A percentile compares a stretch with the other conserved stretches of the same genome.
Evolutionary conservation across 2,797 vertebrate genomes (phyloP).

Genomic region (Brachymystax lenok): DNA sequence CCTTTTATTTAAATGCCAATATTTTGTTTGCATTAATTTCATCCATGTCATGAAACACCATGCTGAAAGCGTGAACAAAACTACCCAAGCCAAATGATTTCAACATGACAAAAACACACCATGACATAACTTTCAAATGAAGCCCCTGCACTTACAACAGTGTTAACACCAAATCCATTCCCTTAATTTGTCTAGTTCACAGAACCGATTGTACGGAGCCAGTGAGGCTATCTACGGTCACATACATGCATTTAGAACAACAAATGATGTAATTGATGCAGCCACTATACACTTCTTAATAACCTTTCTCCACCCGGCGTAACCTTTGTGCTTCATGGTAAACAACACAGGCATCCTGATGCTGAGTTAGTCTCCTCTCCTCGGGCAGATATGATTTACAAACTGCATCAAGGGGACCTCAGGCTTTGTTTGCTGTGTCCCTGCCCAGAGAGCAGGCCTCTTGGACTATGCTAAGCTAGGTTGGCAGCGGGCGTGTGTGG

Average conservation of each 20-base stretch:
- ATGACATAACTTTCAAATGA: slow-evolving; percentile 39
- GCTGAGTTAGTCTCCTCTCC: slow-evolving; percentile 60
- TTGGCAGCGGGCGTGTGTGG: slow-evolving; percentile 81
- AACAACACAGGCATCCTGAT: slow-evolving; percentile 65
- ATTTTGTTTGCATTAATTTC: slow-evolving; percentile 18
- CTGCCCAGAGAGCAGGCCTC: slow-evolving; percentile 62
- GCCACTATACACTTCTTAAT: slow-evolving; percentile 35
- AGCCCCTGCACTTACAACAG: slow-evolving; percentile 40
- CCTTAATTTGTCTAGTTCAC: slow-evolving; percentile 57
- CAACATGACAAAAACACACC: slow-evolving; percentile 46
- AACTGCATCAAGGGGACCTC: slow-evolving; percentile 50
- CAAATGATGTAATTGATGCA: slow-evolving; percentile 49
- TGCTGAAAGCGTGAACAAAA: slow-evolving; percentile 45
- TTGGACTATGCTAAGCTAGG: slow-evolving; percentile 65
- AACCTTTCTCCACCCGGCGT: slow-evolving; percentile 38
- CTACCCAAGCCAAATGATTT: slow-evolving; percentile 54
- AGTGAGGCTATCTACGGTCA: slow-evolving; percentile 36
- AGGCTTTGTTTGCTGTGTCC: slow-evolving; percentile 65
- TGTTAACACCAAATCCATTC: slow-evolving; percentile 8
- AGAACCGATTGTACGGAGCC: slow-evolving; percentile 34
- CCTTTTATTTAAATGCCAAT: slow-evolving; percentile 15
- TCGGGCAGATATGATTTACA: slow-evolving; percentile 62
- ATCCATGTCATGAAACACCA: slow-evolving; percentile 14
- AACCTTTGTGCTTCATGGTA: slow-evolving; percentile 61
- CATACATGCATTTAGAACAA: slow-evolving; percentile 50